Percentiles rank a stretch among this genome's conserved stretches.
Evolutionary conservation across 2,113 vertebrate genomes (phyloP).

Genomic region (Riparia riparia): DNA sequence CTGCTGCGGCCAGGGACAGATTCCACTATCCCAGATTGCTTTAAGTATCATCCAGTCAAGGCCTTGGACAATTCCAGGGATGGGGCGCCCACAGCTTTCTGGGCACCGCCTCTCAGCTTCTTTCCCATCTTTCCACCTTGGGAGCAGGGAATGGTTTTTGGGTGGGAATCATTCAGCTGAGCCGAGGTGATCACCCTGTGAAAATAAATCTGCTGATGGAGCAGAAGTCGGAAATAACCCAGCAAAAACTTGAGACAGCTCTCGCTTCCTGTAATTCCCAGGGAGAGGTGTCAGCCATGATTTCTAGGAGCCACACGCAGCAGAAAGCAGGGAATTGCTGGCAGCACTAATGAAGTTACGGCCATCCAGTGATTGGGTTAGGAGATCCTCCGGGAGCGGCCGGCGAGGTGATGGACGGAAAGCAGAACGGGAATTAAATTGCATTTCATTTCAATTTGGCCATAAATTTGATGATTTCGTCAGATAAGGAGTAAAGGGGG

Average conservation of each 20-base stretch:
- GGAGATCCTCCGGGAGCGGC: slow-evolving; percentile 67
- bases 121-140: neutral
- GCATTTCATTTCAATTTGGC: slow-evolving; percentile 80
- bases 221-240: neutral
- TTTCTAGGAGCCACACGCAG: slow-evolving; percentile 60
- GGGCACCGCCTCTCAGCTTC: fast-evolving
- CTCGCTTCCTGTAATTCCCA: slow-evolving; percentile 70
- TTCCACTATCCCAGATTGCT: neutral
- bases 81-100: neutral
- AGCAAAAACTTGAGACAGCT: slow-evolving; percentile 34
- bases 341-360: slow-evolving; percentile 76
- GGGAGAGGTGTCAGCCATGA: slow-evolving; percentile 58
- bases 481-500: slow-evolving; percentile 62
- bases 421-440: slow-evolving; percentile 75
- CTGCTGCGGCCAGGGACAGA: neutral
- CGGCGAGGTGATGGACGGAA: slow-evolving; percentile 72
- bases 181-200: neutral
- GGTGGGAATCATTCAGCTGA: neutral
- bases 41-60: neutral
- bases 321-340: slow-evolving; percentile 58
- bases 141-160: neutral
- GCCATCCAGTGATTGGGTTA: slow-evolving; percentile 74
- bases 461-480: slow-evolving; percentile 74
- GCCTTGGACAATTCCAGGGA: neutral
- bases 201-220: slow-evolving; percentile 7